phyloP scores from a whole-genome alignment of 2,113 vertebrate species.

The Lophochroa leadbeateri region DNA sequence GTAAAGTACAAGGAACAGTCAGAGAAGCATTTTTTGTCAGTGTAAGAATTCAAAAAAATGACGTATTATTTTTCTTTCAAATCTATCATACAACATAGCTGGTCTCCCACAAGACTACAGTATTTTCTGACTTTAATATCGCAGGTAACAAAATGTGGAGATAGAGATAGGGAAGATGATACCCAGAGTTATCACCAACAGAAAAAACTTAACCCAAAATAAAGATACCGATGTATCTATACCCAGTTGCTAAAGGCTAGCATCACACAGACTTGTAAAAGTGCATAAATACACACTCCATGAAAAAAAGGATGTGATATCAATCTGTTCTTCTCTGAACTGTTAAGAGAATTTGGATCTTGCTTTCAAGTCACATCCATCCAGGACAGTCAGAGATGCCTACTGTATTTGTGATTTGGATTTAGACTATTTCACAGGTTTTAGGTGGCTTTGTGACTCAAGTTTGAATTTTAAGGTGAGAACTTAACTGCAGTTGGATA shows the following conservation, averaged over 20 bases:
- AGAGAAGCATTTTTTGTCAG: neutral
- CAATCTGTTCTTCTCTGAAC: neutral
- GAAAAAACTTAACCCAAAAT: neutral
- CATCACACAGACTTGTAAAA: neutral
- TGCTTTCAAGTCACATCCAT: neutral
- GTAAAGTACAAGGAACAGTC: neutral
- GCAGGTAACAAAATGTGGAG: neutral
- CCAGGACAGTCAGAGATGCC: neutral
- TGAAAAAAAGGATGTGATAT: neutral
- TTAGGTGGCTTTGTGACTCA: neutral
- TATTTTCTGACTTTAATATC: neutral
- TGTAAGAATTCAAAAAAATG: neutral
- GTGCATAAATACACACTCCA: neutral
- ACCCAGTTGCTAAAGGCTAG: neutral
- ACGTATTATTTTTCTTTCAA: neutral
- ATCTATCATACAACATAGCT: neutral
- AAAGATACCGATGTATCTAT: neutral
- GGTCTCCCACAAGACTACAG: neutral
- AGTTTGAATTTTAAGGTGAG: neutral
- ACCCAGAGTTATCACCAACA: neutral
- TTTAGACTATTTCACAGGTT: neutral
- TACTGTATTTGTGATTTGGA: neutral
- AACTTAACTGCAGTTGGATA: neutral
- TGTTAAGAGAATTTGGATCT: neutral
- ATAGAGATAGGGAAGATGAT: neutral